phyloP scores from a whole-genome alignment of 2,113 vertebrate genomes.

The Opisthocomus hoazin region DNA sequence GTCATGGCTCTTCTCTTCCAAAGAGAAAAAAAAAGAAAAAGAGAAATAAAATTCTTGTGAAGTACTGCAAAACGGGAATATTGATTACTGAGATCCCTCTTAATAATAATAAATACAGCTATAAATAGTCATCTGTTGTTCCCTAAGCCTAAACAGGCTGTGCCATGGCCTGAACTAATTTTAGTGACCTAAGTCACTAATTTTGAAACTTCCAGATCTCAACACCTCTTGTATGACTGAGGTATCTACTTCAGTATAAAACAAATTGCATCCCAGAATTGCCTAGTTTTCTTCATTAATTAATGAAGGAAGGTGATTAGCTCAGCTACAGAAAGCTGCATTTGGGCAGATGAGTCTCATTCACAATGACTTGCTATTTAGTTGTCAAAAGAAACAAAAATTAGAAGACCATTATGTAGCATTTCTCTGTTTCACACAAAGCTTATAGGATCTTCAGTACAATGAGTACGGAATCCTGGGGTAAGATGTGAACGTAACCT shows the following conservation, averaged over 20 bases:
- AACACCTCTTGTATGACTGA: neutral
- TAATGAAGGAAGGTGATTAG: constrained; percentile 14
- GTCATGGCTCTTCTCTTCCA: neutral
- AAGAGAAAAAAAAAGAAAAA: neutral
- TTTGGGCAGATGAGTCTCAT: neutral
- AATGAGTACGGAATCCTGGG: neutral
- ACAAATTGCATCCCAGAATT: neutral
- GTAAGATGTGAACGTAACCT: neutral
- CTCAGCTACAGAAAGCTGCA: neutral
- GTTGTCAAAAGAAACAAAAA: constrained; percentile 69
- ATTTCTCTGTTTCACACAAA: constrained; percentile 1
- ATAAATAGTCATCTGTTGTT: neutral
- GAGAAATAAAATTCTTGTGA: neutral
- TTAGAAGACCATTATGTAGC: constrained; percentile 43
- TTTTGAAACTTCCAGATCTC: constrained; percentile 50
- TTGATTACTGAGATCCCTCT: neutral
- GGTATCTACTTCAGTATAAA: neutral
- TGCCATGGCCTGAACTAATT: neutral
- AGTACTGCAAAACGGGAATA: neutral
- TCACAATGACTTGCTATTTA: constrained; percentile 54
- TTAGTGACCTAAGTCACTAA: neutral
- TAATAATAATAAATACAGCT: neutral
- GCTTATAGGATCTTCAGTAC: neutral
- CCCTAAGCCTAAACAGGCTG: neutral
- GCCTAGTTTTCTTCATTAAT: constrained; percentile 9